phyloP scores from a whole-genome alignment of 2,888 invertebrate species.

The Calameuta filiformis region DNA sequence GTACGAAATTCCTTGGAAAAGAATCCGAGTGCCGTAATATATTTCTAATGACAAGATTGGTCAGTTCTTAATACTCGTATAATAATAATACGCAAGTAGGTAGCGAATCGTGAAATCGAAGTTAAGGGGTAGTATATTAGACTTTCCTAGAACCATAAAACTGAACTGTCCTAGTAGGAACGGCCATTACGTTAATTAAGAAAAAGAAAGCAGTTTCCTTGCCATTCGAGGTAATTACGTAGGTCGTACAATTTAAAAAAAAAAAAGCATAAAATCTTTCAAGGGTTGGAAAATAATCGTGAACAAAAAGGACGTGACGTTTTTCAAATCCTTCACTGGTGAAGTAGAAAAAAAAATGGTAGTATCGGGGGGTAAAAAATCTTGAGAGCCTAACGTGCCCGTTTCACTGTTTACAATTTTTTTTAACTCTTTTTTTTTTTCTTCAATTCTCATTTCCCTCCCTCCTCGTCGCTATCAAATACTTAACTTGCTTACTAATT shows the following conservation, averaged over 20 bases:
- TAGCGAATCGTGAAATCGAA: not conserved
- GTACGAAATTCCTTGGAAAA: not conserved
- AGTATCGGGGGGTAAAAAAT: not conserved
- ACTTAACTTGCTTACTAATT: conserved; percentile 28
- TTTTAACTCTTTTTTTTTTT: not conserved
- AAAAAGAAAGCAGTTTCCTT: not conserved
- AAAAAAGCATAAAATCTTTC: not conserved
- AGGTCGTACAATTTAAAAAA: not conserved
- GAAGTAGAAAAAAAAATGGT: not conserved
- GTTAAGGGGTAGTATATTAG: not conserved
- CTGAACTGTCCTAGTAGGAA: not conserved
- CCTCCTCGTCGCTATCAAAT: not conserved
- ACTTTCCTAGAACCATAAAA: not conserved
- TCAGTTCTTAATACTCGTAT: not conserved
- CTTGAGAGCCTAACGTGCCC: too few relatives aligned
- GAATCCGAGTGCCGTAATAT: not conserved
- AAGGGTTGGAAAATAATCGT: not conserved
- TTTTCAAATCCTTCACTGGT: not conserved
- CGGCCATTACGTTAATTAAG: not conserved
- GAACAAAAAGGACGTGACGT: not conserved
- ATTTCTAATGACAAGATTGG: not conserved
- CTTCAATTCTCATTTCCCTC: not conserved
- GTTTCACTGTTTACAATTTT: not conserved
- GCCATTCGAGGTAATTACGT: not conserved
- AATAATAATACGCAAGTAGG: not conserved